Percentiles rank a stretch among this genome's conserved stretches.
Conservation (phyloP, 1,140 invertebrate species). For the Riptortus pedestris region DNA sequence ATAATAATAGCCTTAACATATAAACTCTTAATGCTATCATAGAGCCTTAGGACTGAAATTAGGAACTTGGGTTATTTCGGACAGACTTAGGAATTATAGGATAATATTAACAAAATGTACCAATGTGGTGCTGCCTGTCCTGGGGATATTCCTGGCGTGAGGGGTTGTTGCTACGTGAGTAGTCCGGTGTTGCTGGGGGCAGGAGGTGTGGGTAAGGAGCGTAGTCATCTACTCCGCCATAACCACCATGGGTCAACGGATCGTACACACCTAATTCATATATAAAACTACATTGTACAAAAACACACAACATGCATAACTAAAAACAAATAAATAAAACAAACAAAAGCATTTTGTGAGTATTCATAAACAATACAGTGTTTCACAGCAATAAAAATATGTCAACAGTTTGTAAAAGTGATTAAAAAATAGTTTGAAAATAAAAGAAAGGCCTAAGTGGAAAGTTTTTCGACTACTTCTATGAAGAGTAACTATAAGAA, state of each 20-base stretch:
- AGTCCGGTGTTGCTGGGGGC: slow-evolving; percentile 42
- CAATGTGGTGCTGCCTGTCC: slow-evolving; percentile 60
- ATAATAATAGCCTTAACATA: no score
- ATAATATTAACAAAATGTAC: slow-evolving; percentile 43
- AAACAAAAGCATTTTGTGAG: no score
- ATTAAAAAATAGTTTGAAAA: no score
- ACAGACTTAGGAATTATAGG: no score
- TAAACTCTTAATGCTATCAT: no score
- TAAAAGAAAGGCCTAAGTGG: no score
- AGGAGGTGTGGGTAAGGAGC: slow-evolving; percentile 64
- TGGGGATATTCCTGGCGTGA: slow-evolving; percentile 67
- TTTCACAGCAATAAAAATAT: no score
- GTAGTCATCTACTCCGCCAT: slow-evolving; percentile 74
- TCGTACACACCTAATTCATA: slow-evolving; percentile 49
- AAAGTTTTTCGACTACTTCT: no score
- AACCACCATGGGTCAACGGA: slow-evolving; percentile 64
- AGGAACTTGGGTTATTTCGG: no score
- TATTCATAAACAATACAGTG: not conserved
- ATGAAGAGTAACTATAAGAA: no score
- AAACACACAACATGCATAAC: not conserved
- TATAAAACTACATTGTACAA: slow-evolving; percentile 14
- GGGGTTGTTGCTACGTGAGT: slow-evolving; percentile 57
- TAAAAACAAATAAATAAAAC: not conserved
- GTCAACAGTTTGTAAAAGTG: no score
- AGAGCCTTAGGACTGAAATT: no score